These are phyloP conservation scores for Sphyrna mokarran DNA, from an alignment of 2,113 vertebrate genomes.

Conservation along the genomic window DNA sequence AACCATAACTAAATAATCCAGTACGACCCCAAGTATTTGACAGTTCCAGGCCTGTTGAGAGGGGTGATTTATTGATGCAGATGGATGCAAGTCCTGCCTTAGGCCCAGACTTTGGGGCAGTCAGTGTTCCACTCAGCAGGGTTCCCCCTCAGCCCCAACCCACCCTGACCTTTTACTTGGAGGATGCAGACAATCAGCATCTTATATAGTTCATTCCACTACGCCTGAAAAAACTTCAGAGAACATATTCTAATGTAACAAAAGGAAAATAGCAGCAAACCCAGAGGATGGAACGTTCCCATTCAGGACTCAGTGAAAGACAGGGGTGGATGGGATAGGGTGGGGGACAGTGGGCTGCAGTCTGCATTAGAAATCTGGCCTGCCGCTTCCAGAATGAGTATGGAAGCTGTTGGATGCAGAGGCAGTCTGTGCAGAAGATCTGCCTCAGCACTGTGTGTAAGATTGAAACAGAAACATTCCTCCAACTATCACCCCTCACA, in stretches of 20 bases:
- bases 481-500: too few species aligned
- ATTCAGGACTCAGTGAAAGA: too few species aligned
- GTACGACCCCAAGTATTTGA: neutral
- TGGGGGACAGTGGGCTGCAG: too few species aligned
- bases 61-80: neutral
- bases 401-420: too few species aligned
- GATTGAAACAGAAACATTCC: too few species aligned
- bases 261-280: neutral
- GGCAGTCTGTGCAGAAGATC: too few species aligned
- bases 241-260: neutral
- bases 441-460: too few species aligned
- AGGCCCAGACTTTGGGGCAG: neutral
- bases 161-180: neutral
- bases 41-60: neutral
- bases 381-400: too few species aligned
- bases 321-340: too few species aligned
- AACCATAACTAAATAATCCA: neutral
- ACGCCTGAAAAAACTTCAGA: neutral
- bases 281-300: too few species aligned
- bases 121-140: neutral
- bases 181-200: neutral
- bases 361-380: too few species aligned
- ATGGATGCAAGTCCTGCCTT: neutral
- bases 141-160: too few species aligned
- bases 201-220: neutral